phyloP scores from a whole-genome alignment of 2,113 vertebrate genomes.

The Nannospalax galili region DNA sequence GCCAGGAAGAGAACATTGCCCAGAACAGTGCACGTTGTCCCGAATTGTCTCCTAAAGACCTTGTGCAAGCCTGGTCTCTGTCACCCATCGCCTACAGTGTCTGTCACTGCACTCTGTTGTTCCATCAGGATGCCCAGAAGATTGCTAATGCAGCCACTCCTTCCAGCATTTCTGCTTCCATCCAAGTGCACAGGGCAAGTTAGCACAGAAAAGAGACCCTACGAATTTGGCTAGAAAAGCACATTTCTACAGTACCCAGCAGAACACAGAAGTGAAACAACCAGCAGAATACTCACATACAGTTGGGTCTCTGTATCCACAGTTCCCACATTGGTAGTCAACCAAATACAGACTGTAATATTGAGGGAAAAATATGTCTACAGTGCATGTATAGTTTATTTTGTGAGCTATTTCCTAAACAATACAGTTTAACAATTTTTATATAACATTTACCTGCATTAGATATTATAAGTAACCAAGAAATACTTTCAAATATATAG shows the following conservation, averaged over 20 bases:
- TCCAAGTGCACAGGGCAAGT: not conserved
- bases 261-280: not conserved
- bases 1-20: slow-evolving; percentile 4
- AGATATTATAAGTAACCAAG: not conserved
- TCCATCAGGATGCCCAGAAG: slow-evolving; percentile 51
- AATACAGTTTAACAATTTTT: not conserved
- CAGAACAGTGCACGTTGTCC: not conserved
- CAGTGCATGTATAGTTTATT: not conserved
- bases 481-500: not conserved
- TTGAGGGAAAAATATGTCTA: not conserved
- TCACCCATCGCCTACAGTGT: not conserved
- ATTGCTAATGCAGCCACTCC: not conserved
- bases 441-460: not conserved
- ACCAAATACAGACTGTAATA: not conserved
- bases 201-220: not conserved
- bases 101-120: not conserved
- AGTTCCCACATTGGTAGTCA: not conserved
- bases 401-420: not conserved
- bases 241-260: not conserved
- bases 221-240: not conserved
- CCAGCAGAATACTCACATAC: not conserved
- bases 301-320: not conserved
- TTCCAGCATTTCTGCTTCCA: not conserved
- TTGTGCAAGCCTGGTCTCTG: not conserved
- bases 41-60: not conserved